Conservation (phyloP, 2,888 invertebrate genomes). For the Digitonthophagus gazella region DNA sequence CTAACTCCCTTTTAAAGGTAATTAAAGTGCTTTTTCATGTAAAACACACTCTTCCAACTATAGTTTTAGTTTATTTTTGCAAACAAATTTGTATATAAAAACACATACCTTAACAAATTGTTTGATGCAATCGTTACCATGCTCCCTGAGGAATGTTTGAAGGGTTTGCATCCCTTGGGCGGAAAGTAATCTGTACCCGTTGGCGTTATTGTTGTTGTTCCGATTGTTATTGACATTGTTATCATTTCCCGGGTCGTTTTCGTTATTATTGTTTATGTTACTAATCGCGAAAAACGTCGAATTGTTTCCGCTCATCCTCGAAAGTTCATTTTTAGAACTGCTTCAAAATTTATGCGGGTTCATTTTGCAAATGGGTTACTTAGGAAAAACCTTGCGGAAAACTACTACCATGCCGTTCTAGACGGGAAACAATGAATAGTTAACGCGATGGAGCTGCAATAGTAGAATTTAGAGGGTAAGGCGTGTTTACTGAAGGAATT, state of each 20-base stretch:
- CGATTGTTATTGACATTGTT: constrained; percentile 38
- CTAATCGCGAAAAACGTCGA: constrained; percentile 29
- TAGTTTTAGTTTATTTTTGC: background rate
- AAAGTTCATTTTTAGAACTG: background rate
- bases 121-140: constrained; percentile 64
- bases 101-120: constrained; percentile 64
- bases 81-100: background rate
- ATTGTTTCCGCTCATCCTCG: constrained; percentile 19
- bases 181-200: constrained; percentile 58
- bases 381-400: too few species aligned
- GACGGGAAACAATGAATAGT: too few species aligned
- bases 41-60: too few species aligned
- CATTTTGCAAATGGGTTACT: background rate
- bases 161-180: constrained; percentile 62
- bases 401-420: too few species aligned
- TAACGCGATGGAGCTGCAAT: too few species aligned
- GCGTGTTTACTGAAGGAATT: too few species aligned
- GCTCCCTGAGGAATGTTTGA: constrained; percentile 62
- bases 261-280: constrained; percentile 17
- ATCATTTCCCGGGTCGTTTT: constrained; percentile 15
- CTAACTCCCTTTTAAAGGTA: background rate
- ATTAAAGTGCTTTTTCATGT: too few species aligned
- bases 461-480: too few species aligned
- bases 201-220: constrained; percentile 45
- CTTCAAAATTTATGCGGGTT: background rate